Conservation (phyloP, 2,113 vertebrate genomes). For the Eulacestoma nigropectus region DNA sequence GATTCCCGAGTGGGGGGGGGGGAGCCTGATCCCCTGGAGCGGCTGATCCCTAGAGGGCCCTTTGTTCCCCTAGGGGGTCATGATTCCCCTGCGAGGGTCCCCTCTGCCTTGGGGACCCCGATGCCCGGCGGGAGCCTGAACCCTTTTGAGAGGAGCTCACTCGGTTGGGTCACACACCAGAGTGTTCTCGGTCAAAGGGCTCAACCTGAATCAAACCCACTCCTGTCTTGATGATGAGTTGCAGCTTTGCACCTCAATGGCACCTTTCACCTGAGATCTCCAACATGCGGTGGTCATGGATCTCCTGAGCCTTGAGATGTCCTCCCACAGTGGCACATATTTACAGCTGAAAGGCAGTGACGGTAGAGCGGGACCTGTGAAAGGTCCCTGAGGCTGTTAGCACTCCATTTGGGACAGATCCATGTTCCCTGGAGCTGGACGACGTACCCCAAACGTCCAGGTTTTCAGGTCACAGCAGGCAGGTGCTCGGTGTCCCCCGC, state of each 20-base stretch:
- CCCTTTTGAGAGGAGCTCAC: not conserved
- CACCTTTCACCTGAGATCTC: not conserved
- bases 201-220: not conserved
- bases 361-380: not conserved
- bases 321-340: not conserved
- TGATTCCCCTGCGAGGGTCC: not conserved
- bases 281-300: not conserved
- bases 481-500: rapidly evolving
- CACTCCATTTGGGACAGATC: too few species aligned
- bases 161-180: not conserved
- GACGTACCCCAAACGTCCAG: too few species aligned
- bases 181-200: not conserved
- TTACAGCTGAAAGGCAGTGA: not conserved
- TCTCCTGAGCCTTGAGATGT: not conserved
- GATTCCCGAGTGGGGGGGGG: too few species aligned
- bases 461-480: not conserved
- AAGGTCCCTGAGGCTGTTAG: not conserved
- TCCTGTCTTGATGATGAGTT: not conserved
- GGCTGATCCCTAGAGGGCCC: too few species aligned
- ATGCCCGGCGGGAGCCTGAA: rapidly evolving
- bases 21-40: not conserved
- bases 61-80: not conserved
- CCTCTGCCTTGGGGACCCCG: not conserved
- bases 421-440: not conserved
- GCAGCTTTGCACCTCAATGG: not conserved